Percentiles rank a stretch among this genome's conserved stretches.
Conservation (phyloP, 2,113 vertebrate species). For the Dicrurus megarhynchus region DNA sequence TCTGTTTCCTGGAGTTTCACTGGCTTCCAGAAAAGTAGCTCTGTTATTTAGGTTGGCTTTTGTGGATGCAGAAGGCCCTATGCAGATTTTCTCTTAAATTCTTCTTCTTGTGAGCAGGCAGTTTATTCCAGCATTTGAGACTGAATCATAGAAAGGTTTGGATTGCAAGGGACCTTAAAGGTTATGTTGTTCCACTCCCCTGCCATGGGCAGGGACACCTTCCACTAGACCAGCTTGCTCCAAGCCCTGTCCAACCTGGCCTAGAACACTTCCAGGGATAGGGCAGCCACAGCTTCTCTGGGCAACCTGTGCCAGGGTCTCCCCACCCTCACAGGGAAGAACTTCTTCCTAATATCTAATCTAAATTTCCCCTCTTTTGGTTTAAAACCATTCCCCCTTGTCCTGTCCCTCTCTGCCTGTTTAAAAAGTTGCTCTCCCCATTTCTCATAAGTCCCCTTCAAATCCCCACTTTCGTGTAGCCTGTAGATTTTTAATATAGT, state of each 20-base stretch:
- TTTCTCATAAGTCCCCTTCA: not conserved
- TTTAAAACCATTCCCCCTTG: not conserved
- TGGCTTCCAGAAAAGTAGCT: not conserved
- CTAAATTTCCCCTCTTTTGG: not conserved
- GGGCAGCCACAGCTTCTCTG: not conserved
- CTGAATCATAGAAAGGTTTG: not conserved
- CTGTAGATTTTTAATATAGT: not conserved
- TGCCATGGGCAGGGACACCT: not conserved
- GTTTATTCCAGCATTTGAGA: not conserved
- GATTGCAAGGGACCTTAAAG: not conserved
- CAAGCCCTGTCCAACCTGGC: not conserved
- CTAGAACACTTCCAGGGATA: not conserved
- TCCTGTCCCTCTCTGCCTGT: not conserved
- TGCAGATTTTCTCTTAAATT: not conserved
- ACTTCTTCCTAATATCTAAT: not conserved
- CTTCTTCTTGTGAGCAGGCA: not conserved
- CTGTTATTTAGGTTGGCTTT: not conserved
- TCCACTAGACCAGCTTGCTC: not conserved
- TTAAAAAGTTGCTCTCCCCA: not conserved
- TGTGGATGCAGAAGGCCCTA: not conserved
- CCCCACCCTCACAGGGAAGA: not conserved
- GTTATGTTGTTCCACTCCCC: not conserved
- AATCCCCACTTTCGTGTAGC: rapidly evolving
- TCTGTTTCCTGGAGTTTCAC: not conserved
- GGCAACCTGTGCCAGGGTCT: not conserved